phyloP scores from a whole-genome alignment of 2,797 vertebrate species.

The Falco columbarius region DNA sequence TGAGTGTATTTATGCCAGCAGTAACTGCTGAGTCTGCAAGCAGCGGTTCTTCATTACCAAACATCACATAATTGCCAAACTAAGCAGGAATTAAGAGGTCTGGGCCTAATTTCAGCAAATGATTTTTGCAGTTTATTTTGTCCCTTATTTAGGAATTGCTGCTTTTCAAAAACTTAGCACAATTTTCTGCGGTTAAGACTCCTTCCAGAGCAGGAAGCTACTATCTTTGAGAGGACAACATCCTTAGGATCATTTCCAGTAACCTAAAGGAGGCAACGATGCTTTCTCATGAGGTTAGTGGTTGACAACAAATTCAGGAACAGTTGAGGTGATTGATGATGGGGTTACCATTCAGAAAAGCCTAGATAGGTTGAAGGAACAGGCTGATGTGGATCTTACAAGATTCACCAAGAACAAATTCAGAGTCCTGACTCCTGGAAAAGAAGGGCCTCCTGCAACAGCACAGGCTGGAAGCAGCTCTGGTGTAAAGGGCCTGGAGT shows the following conservation, averaged over 20 bases:
- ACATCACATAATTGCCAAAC: not conserved
- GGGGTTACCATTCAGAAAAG: not conserved
- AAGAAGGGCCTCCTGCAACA: not conserved
- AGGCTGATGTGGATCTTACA: not conserved
- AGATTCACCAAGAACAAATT: not conserved
- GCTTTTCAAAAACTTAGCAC: not conserved
- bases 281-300: not conserved
- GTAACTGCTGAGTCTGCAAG: conserved; percentile 27
- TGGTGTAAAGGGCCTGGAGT: not conserved
- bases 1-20: not conserved
- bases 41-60: not conserved
- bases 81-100: not conserved
- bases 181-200: not conserved
- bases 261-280: not conserved
- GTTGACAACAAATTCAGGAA: not conserved
- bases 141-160: not conserved
- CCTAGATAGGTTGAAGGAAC: not conserved
- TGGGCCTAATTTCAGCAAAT: not conserved
- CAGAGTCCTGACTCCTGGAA: not conserved
- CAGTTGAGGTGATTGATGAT: not conserved
- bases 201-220: not conserved
- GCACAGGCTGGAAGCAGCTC: not conserved
- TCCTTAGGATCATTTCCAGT: not conserved
- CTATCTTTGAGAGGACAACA: not conserved
- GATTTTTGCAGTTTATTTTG: not conserved